A percentile compares a stretch with the other conserved stretches of the same genome.
Conservation (phyloP, 2,888 invertebrate species). For the Tiphia femorata region DNA sequence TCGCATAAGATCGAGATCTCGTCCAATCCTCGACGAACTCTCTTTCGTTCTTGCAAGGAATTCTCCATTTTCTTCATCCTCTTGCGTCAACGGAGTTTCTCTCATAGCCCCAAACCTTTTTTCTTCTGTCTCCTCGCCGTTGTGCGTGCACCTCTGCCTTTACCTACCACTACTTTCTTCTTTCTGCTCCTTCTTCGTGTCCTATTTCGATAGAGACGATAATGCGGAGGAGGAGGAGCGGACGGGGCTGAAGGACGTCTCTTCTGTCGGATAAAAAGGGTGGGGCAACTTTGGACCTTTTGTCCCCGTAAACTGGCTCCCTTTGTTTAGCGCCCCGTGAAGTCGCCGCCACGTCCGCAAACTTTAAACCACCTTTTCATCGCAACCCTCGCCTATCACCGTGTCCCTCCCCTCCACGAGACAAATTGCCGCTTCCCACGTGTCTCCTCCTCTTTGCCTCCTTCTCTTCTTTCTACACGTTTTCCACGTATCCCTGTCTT, state of each 20-base stretch:
- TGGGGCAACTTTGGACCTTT: background rate
- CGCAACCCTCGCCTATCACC: background rate
- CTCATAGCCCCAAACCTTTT: too few species aligned
- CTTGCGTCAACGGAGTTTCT: too few species aligned
- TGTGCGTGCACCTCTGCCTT: background rate
- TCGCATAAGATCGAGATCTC: too few species aligned
- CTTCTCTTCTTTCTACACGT: background rate
- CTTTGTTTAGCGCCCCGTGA: slow-evolving; percentile 36
- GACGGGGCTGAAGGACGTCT: too few species aligned
- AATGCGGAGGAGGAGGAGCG: too few species aligned
- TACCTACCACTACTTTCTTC: background rate
- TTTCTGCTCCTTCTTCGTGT: too few species aligned
- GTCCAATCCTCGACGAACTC: too few species aligned
- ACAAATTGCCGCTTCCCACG: slow-evolving; percentile 19
- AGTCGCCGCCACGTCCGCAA: slow-evolving; percentile 28
- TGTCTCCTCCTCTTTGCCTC: background rate
- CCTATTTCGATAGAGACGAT: too few species aligned
- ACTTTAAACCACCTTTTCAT: slow-evolving; percentile 42
- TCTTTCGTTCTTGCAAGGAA: background rate
- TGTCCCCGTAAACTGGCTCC: slow-evolving; percentile 1
- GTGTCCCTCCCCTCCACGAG: slow-evolving; percentile 9
- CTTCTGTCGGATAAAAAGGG: background rate
- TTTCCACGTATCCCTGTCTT: background rate
- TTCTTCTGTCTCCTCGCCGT: too few species aligned
- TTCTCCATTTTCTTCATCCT: background rate